phyloP scores from a whole-genome alignment of 1,140 invertebrate genomes.

The Drosophila aff. region DNA sequence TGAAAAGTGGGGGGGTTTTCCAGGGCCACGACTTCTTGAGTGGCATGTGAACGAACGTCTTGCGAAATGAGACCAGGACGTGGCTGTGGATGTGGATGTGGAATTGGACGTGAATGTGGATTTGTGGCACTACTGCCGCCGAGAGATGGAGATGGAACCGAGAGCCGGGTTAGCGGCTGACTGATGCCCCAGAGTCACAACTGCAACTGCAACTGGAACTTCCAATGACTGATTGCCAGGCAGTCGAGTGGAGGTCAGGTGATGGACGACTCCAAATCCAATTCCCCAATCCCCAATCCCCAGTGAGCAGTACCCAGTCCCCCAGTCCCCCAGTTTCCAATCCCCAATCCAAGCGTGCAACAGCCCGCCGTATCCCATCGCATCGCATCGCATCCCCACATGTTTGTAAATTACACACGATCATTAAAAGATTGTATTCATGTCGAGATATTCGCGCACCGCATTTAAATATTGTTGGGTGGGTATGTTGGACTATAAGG shows the following conservation, averaged over 20 bases:
- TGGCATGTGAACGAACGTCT: slow-evolving; percentile 75
- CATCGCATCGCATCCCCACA: slow-evolving; percentile 51
- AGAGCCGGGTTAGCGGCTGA: slow-evolving; percentile 73
- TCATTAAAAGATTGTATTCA: slow-evolving; percentile 83
- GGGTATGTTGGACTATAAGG: not conserved
- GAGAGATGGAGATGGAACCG: slow-evolving; percentile 56
- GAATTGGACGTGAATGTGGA: slow-evolving; percentile 10
- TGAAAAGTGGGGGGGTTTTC: slow-evolving; percentile 34
- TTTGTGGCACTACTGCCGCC: slow-evolving; percentile 18
- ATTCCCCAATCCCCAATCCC: not conserved
- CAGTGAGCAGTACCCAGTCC: not conserved
- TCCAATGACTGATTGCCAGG: slow-evolving; percentile 70
- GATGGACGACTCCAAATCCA: slow-evolving; percentile 57
- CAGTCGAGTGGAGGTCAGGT: slow-evolving; percentile 72
- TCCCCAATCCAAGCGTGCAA: slow-evolving; percentile 12
- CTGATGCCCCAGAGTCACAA: slow-evolving; percentile 64
- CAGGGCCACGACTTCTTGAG: slow-evolving; percentile 80
- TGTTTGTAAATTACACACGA: slow-evolving; percentile 82
- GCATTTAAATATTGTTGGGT: not conserved
- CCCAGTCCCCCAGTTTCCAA: not conserved
- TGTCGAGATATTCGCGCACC: slow-evolving; percentile 71
- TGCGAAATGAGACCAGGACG: slow-evolving; percentile 50
- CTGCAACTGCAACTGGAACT: slow-evolving; percentile 40
- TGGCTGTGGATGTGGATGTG: slow-evolving; percentile 21
- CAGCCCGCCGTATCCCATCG: slow-evolving; percentile 5